Base-by-base conservation (phyloP, 2,113 vertebrate species). In the Phrynosoma platyrhinos region DNA sequence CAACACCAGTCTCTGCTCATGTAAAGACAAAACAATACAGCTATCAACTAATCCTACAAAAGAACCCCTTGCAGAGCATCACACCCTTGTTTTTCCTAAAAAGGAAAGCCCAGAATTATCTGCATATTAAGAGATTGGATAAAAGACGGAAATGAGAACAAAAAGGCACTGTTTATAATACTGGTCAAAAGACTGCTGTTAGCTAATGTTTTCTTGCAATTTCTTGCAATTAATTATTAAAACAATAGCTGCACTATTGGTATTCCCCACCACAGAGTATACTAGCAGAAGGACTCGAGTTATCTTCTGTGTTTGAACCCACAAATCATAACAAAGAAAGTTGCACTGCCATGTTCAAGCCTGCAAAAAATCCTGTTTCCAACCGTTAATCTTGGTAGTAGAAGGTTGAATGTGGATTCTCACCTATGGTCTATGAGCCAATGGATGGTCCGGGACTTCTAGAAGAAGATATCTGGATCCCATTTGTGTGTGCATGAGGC, bases 391-490 rank as follows among this genome's bases (percentile, higher is more conserved):
- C 23, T 69, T 55, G 40, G 8, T 21, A 82, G 69, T 71, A 36
- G 7, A 42, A 85, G 79, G 76, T 72, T 84, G 80, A 85, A 77
- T 21, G 25, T 53, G 20, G 83, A 14, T 64, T 72, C 78, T 72
- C 40, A 23, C 62, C 85, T 87, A 32, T 66, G 53, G 83, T 69
- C 84, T 72, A 80, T 69, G 0, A 5, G 82, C 74, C 16, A 0
- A 1, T 68, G 72, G 82, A 85, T 86, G 85, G 87, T 85, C 68
- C 83, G n/a, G 23, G 86, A 85, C 83, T 79, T 88, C 58, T 79
- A 87, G n/a, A 53, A 82, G 25, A 75, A 82, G 88, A 84, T 85
- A 90, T 79, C 74, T 62, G 71, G 84, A 85, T 85, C 86, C 79
- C 18, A 0, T 30, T 64, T 40, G 69, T 83, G 83, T 62, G 0